These are phyloP conservation scores for Arge pagana DNA, from an alignment of 2,888 invertebrate genomes.

Conservation along the genomic window DNA sequence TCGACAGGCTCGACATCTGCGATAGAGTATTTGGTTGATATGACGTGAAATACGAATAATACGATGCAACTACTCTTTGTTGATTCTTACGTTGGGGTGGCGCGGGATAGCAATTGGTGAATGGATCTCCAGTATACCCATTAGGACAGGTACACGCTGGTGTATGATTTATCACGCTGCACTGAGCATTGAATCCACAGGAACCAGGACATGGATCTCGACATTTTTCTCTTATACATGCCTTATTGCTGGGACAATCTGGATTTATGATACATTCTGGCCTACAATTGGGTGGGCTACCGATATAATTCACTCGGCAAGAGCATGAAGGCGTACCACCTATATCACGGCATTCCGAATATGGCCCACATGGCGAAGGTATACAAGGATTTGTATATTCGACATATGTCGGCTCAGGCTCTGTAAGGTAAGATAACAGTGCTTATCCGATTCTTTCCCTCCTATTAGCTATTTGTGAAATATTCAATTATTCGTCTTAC, in stretches of 20 bases:
- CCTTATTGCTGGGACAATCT: slow-evolving; percentile 75
- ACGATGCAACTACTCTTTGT: not conserved
- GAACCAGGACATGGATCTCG: slow-evolving; percentile 82
- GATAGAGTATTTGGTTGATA: too few relatives aligned
- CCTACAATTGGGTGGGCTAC: slow-evolving; percentile 67
- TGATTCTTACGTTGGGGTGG: slow-evolving; percentile 31
- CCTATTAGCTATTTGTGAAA: not conserved
- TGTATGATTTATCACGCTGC: slow-evolving; percentile 72
- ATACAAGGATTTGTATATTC: slow-evolving; percentile 58
- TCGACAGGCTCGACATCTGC: slow-evolving; percentile 34
- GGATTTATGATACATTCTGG: slow-evolving; percentile 74
- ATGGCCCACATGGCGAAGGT: slow-evolving; percentile 66
- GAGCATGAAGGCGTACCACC: slow-evolving; percentile 62
- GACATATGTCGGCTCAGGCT: slow-evolving; percentile 32
- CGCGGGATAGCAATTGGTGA: slow-evolving; percentile 60
- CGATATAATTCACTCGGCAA: slow-evolving; percentile 57
- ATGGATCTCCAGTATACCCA: slow-evolving; percentile 76
- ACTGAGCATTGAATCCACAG: slow-evolving; percentile 70
- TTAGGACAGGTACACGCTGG: slow-evolving; percentile 75
- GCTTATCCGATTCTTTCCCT: not conserved
- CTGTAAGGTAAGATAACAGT: not conserved
- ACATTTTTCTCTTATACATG: slow-evolving; percentile 79
- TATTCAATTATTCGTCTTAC: slow-evolving; percentile 28
- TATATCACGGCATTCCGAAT: slow-evolving; percentile 62
- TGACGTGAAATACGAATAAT: not conserved